phyloP scores from a whole-genome alignment of 2,797 vertebrate species.

The Phoeniculus purpureus region DNA sequence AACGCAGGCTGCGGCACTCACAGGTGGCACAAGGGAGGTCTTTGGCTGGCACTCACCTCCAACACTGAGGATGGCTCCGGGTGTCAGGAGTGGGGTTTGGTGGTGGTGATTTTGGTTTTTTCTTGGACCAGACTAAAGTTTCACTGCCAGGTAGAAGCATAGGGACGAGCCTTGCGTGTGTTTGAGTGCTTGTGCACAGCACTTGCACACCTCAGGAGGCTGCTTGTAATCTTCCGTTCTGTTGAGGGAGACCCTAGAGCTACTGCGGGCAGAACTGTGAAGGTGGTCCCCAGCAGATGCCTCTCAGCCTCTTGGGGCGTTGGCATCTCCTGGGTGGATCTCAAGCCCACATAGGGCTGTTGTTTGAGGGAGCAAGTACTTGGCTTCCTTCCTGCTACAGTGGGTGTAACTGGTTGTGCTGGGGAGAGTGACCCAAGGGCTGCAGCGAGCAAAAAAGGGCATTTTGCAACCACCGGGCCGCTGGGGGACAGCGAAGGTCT shows the following conservation, averaged over 20 bases:
- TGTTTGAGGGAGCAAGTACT: too few species aligned
- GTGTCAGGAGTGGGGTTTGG: neutral
- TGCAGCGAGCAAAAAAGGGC: neutral
- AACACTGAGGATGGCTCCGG: neutral
- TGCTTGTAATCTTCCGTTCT: neutral
- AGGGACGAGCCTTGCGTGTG: neutral
- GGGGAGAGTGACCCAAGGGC: neutral
- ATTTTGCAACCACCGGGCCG: neutral
- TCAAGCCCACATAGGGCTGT: fast-evolving
- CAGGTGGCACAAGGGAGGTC: neutral
- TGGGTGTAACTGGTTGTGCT: neutral
- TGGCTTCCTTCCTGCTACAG: neutral
- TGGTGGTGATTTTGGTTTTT: neutral
- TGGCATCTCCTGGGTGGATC: neutral
- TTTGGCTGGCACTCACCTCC: neutral
- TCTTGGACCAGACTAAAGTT: neutral
- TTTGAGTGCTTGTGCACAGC: neutral
- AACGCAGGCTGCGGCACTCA: neutral
- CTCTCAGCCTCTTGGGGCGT: neutral
- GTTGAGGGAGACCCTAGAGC: neutral
- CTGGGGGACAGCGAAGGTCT: neutral
- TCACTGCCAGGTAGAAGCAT: neutral
- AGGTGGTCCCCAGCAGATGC: neutral
- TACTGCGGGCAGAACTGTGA: neutral
- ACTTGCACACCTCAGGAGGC: neutral